Base-by-base conservation (phyloP, 2,113 vertebrate species). In the Protobothrops flavoviridis region DNA sequence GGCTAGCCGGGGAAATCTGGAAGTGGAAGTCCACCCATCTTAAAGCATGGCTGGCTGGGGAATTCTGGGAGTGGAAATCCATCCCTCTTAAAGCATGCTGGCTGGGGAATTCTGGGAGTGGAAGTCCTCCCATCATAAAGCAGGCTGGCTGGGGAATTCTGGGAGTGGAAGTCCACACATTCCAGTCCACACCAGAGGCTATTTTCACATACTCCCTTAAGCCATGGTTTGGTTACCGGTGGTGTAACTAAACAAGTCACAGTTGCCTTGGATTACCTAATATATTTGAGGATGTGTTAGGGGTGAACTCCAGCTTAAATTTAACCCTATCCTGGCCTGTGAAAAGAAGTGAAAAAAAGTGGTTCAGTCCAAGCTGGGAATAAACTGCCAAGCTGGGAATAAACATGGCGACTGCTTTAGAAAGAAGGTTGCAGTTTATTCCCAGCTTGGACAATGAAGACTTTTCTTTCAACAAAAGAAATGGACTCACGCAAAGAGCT, bases 401-500 rank as follows among this genome's bases (percentile, higher is more conserved):
- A 45, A 45, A 45, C 4, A 48, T 48, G 5, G 45, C 0, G 45
- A 48, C 45, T 48, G 45, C 45, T 48, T 48, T 48, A 6, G 5
- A 48, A 48, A 48, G 45, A 48, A 48, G 5, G 45, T 6, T 48
- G 45, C 45, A 6, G 5, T 48, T 48, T 48, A 48, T 48, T 48
- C 45, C 45, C 5, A 48, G 45, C 45, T 48, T 48, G 45, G 45
- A 48, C 45, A 4, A 48, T 48, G 45, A 48, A 48, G 45, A 48
- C 5, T 6, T 48, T 48, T 48, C 45, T 48, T 48, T 48, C 45
- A 48, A 48, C 45, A 48, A 48, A 12, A 45, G 21, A 39, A 11
- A 91, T 94, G 3, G 23, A 98, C 98, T 98, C 95, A 98, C 98
- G 61, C 96, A 97, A 69, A 43, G 0, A 6, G 96, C 96, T 95